phyloP scores from a whole-genome alignment of 2,888 invertebrate genomes.

The Amiota minor region DNA sequence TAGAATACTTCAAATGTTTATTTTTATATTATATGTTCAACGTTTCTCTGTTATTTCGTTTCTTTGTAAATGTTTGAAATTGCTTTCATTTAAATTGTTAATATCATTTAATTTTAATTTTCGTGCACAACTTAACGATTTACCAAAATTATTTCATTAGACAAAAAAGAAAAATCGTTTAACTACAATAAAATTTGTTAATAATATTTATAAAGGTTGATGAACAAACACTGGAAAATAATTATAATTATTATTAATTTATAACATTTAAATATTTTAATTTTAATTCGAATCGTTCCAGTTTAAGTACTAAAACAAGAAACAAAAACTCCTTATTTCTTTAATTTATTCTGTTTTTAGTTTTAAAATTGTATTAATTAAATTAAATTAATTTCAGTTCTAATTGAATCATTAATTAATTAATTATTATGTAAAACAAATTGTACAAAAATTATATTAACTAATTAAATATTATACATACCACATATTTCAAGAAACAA shows the following conservation, averaged over 20 bases:
- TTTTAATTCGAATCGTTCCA: conserved; percentile 22
- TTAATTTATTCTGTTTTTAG: conserved; percentile 5
- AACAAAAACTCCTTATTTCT: background rate
- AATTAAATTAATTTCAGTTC: conserved; percentile 19
- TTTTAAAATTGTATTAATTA: conserved; percentile 9
- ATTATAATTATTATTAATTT: background rate
- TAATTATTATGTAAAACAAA: conserved; percentile 9
- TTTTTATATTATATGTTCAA: background rate
- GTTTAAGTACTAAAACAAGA: background rate
- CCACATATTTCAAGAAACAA: background rate
- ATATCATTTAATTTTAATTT: background rate
- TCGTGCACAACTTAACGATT: background rate
- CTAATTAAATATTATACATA: conserved; percentile 8
- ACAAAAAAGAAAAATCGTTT: background rate
- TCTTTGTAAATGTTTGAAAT: background rate
- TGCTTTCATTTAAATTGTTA: background rate
- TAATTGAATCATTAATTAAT: background rate
- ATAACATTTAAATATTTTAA: background rate
- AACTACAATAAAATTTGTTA: conserved; percentile 5
- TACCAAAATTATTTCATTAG: conserved; percentile 6
- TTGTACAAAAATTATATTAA: conserved; percentile 27
- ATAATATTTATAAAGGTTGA: background rate
- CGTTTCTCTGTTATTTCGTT: background rate
- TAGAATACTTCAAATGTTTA: background rate
- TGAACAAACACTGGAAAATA: background rate